Evolutionary conservation across 2,113 vertebrate species (phyloP).

Genomic region (Amphilophus citrinellus): DNA sequence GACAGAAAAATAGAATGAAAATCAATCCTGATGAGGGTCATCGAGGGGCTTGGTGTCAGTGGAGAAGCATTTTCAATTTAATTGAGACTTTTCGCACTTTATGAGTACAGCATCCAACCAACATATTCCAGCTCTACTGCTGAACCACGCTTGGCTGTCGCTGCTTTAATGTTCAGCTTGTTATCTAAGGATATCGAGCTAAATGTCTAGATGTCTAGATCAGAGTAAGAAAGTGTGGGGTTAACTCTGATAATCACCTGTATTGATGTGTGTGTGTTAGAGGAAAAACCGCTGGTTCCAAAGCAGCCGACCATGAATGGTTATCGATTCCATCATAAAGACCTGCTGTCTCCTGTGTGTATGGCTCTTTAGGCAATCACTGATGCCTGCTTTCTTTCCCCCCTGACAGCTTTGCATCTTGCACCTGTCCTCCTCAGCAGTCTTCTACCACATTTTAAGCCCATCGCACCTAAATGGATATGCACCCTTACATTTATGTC

Average conservation of each 20-base stretch:
- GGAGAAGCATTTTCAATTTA: conserved; percentile 35
- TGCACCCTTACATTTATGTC: not conserved
- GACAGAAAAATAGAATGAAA: conserved; percentile 9
- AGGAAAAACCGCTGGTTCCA: conserved; percentile 64
- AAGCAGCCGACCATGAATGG: conserved; percentile 73
- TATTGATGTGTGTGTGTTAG: conserved; percentile 74
- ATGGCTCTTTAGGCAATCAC: conserved; percentile 70
- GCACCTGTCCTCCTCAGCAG: conserved; percentile 36
- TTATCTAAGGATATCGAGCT: conserved; percentile 51
- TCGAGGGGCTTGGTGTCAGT: conserved; percentile 14
- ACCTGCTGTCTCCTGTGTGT: conserved; percentile 63
- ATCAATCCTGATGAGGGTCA: conserved; percentile 29
- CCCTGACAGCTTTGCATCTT: conserved; percentile 44
- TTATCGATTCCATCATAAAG: conserved; percentile 79
- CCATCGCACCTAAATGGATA: not conserved
- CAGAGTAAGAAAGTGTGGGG: conserved; percentile 58
- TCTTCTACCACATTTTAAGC: conserved; percentile 21
- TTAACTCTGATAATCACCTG: conserved; percentile 77
- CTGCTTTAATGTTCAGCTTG: conserved; percentile 48
- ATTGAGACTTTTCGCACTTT: not conserved
- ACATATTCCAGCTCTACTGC: not conserved
- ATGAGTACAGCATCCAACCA: not conserved
- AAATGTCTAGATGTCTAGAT: conserved; percentile 49
- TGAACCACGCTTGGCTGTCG: not conserved
- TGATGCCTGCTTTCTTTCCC: conserved; percentile 33